phyloP scores from a whole-genome alignment of 2,113 vertebrate genomes.

The Labeo catla region DNA sequence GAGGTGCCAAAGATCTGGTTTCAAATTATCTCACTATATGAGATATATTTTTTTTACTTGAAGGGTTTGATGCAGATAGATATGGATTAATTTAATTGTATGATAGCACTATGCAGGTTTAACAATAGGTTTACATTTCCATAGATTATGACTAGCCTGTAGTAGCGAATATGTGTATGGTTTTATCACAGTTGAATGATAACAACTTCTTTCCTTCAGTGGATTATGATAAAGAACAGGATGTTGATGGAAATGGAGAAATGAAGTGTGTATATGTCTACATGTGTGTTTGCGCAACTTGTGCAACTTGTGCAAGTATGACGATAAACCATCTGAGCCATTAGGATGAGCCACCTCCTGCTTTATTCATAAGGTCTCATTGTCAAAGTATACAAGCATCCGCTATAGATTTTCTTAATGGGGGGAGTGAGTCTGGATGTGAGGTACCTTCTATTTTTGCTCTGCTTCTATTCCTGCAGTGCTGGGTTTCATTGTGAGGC shows the following conservation, averaged over 20 bases:
- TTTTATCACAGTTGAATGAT: neutral
- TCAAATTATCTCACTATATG: neutral
- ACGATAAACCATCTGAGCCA: neutral
- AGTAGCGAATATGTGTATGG: neutral
- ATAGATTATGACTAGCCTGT: neutral
- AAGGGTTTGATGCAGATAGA: neutral
- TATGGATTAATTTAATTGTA: neutral
- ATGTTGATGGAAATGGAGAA: constrained; percentile 56
- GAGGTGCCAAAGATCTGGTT: neutral
- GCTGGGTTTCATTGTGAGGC: constrained; percentile 29
- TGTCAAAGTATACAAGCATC: constrained; percentile 14
- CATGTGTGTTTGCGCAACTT: neutral
- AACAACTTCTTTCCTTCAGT: constrained; percentile 46
- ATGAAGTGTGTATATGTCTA: neutral
- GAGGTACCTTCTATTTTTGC: neutral
- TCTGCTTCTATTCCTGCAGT: neutral
- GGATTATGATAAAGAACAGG: constrained; percentile 67
- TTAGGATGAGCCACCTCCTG: constrained; percentile 18
- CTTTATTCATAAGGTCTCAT: constrained; percentile 34
- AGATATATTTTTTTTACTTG: neutral
- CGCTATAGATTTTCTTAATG: constrained; percentile 40
- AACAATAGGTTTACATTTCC: neutral
- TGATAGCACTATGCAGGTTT: neutral
- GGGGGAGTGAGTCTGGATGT: neutral
- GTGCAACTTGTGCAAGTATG: too few relatives aligned